Base-by-base conservation (phyloP, 37 sponge, comb jelly and placozoan genomes). In the Halichondria panicea region DNA sequence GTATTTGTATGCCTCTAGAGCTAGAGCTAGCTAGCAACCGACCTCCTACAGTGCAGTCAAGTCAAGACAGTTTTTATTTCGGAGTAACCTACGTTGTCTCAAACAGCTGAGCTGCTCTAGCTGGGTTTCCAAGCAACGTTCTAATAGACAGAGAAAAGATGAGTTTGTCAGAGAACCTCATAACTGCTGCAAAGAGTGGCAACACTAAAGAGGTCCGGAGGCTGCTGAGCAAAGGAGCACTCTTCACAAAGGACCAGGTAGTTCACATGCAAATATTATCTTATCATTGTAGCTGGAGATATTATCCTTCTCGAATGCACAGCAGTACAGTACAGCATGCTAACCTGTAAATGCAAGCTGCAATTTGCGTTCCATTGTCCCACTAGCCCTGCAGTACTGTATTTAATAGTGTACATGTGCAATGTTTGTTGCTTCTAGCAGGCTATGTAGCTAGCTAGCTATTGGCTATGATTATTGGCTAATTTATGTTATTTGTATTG, bases 211-310 rank as follows among this genome's bases (percentile, higher is more conserved):
- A 90, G 41, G 91, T 81, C 1, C 59, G 65, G 35, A 84, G 71
- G 68, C 78, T 90, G 30, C 60, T 90, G 15, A 75, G 62, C 19
- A 39, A 73, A 44, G 82, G 86, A 55, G 91, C 85, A 13, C 66
- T 72, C 11, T 84, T 90, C 73, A 66, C 73, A 33, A 84, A 90
- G 43, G 91, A 90, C 58, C 44, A 90, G 82, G 91, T 90, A 71
- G 12, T 13, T 11, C 4, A 32, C 7, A 15, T 15, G 15, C 52
- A 18, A 18, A 15, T 15, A 48, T 48, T 11, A 48, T 48, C 15
- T 48, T 48, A 48, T n/a, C n/a, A n/a, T n/a, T n/a, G n/a, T n/a
- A n/a, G n/a, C n/a, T n/a, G n/a, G n/a, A n/a, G n/a, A n/a, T n/a
- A n/a, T n/a, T n/a, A n/a, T n/a, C n/a, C n/a, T n/a, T n/a, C n/a